Evolutionary conservation across 1,140 invertebrate species (phyloP).

Genomic region (Trachymyrmex septentrionalis): DNA sequence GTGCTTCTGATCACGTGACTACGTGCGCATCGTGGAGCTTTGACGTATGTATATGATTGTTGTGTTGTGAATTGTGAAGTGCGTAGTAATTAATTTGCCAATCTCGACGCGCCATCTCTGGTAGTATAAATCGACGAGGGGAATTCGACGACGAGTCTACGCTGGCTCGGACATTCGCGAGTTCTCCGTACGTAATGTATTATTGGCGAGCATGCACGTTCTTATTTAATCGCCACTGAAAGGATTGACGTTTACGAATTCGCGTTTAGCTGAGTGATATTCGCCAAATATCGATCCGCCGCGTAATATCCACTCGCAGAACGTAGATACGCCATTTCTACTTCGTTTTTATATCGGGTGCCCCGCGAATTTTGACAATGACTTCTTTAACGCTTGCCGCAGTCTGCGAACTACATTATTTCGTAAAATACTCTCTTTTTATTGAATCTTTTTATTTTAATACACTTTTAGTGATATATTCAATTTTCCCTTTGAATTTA

Average conservation of each 20-base stretch:
- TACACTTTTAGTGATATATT: not conserved
- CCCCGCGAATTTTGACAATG: not conserved
- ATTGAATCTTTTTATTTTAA: not conserved
- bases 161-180: too few species aligned
- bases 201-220: not conserved
- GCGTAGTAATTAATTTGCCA: too few species aligned
- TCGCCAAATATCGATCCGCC: not conserved
- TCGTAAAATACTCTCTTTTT: not conserved
- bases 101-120: too few species aligned
- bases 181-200: too few species aligned
- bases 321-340: conserved; percentile 7
- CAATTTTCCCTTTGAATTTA: not conserved
- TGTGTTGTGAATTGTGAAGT: too few species aligned
- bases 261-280: not conserved
- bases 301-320: not conserved
- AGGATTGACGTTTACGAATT: not conserved
- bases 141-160: too few species aligned
- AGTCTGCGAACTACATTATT: not conserved
- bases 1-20: too few species aligned
- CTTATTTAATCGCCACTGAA: not conserved
- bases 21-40: too few species aligned
- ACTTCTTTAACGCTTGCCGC: not conserved
- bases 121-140: too few species aligned
- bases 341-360: not conserved
- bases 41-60: too few species aligned